phyloP scores from a whole-genome alignment of 2,888 invertebrate genomes.

The Linhomoeus sp. region DNA sequence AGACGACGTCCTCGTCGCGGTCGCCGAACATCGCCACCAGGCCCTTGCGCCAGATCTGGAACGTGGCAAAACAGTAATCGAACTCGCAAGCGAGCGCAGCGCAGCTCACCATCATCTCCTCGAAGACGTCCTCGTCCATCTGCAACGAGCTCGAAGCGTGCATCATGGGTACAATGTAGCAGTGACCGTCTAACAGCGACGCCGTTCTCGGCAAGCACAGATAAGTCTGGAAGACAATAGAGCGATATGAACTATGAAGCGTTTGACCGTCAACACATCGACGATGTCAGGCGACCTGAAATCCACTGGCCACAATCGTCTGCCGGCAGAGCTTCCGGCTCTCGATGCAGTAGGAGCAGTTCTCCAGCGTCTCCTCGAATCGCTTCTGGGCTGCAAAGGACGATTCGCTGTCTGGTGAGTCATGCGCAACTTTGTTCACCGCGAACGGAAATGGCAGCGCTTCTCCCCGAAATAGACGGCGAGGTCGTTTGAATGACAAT shows the following conservation, averaged over 20 bases:
- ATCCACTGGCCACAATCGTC: slow-evolving; percentile 57
- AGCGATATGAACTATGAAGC: neutral
- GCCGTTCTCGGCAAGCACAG: slow-evolving; percentile 56
- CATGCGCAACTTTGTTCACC: no score
- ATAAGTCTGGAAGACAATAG: slow-evolving; percentile 39
- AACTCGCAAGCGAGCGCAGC: slow-evolving; percentile 1
- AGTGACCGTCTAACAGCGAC: slow-evolving; percentile 66
- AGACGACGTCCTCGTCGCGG: slow-evolving; percentile 54
- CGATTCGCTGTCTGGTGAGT: neutral
- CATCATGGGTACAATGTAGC: slow-evolving; percentile 56
- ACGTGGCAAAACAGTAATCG: slow-evolving; percentile 11
- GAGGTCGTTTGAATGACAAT: no score
- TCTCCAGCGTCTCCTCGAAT: slow-evolving; percentile 49
- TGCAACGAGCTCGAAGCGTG: slow-evolving; percentile 59
- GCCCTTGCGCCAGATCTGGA: slow-evolving; percentile 51
- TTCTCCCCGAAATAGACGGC: no score
- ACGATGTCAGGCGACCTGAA: slow-evolving; percentile 38
- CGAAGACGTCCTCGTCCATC: slow-evolving; percentile 83
- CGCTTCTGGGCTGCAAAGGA: slow-evolving; percentile 43
- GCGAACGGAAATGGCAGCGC: no score
- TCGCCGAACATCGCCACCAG: slow-evolving; percentile 56
- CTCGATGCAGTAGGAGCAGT: slow-evolving; percentile 61
- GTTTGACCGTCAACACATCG: neutral
- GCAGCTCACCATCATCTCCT: slow-evolving; percentile 49
- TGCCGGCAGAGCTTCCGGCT: slow-evolving; percentile 59